A percentile compares a stretch with the other conserved stretches of the same genome.
Evolutionary conservation across 2,113 vertebrate species (phyloP).

Genomic region (Phocoena sinus): DNA sequence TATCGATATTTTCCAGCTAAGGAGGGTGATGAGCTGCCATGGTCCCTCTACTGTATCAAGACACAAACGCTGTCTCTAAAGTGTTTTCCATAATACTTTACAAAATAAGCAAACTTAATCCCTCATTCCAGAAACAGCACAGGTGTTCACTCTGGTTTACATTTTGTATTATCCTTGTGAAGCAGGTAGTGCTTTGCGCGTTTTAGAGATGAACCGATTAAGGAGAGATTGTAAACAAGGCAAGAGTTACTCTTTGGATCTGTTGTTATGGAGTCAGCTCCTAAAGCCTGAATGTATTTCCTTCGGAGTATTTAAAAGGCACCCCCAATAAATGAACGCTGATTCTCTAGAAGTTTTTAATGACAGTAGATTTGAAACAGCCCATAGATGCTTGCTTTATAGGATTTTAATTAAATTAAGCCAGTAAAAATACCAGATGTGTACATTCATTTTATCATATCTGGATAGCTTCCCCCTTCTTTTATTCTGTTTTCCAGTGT

Average conservation of each 20-base stretch:
- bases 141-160: neutral
- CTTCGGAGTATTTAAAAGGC: neutral
- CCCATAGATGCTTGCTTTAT: neutral
- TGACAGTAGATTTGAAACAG: neutral
- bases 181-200: neutral
- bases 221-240: neutral
- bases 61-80: neutral
- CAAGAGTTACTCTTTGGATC: neutral
- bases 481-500: neutral
- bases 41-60: neutral
- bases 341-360: neutral
- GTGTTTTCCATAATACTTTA: neutral
- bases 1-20: neutral
- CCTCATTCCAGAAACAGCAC: neutral
- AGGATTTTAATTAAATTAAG: neutral
- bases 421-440: neutral
- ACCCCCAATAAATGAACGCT: neutral
- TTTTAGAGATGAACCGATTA: neutral
- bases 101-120: neutral
- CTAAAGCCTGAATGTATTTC: neutral
- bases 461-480: neutral
- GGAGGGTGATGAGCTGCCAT: neutral
- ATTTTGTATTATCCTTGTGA: neutral
- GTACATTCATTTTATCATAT: neutral
- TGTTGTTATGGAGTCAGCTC: no score